Evolutionary conservation across 2,113 vertebrate species (phyloP).

Genomic region (Opisthocomus hoazin): DNA sequence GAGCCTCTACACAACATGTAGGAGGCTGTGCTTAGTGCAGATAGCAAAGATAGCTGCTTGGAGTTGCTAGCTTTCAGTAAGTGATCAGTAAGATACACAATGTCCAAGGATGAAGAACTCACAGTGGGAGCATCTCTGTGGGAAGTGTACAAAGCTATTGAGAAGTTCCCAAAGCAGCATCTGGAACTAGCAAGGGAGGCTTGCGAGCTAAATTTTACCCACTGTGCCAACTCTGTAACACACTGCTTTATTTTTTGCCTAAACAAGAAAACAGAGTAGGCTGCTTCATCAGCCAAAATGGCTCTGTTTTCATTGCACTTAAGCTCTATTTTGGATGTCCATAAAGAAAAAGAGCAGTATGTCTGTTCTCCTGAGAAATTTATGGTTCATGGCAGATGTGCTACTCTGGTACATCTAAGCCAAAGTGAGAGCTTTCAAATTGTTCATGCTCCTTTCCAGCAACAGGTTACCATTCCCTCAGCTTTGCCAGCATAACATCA

Average conservation of each 20-base stretch:
- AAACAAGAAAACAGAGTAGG: background rate
- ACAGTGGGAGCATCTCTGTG: background rate
- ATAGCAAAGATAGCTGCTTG: background rate
- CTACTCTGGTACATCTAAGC: background rate
- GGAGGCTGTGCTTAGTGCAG: background rate
- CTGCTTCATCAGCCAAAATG: background rate
- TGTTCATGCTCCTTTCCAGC: background rate
- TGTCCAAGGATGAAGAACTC: background rate
- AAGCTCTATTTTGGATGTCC: background rate
- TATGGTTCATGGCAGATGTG: background rate
- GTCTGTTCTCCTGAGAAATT: background rate
- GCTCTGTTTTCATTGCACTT: background rate
- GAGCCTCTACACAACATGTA: fast-evolving
- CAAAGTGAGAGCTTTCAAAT: background rate
- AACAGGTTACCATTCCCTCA: background rate
- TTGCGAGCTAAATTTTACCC: background rate
- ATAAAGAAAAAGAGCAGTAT: background rate
- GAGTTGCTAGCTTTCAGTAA: background rate
- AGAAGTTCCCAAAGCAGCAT: background rate
- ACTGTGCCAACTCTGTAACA: background rate
- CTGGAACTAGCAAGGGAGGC: background rate
- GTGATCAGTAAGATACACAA: background rate
- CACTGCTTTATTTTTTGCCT: background rate
- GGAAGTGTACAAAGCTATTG: background rate
- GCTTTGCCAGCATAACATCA: background rate